Percentiles rank a stretch among this genome's conserved stretches.
Conservation (phyloP, 2,113 vertebrate genomes). For the Prunella himalayana region DNA sequence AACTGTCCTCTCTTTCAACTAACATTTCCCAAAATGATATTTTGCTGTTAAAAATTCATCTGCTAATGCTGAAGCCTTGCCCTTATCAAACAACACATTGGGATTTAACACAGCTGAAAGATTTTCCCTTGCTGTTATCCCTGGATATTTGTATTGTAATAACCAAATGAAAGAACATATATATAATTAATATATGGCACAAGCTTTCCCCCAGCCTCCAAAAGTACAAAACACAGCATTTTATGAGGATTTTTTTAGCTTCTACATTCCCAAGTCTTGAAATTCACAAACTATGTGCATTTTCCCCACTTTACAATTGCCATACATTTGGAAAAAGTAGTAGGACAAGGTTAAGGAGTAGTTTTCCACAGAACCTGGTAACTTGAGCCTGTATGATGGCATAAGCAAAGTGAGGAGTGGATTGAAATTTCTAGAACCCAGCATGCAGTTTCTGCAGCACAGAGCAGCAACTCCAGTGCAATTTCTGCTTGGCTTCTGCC, state of each 20-base stretch:
- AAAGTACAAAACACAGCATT: background rate
- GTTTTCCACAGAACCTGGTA: background rate
- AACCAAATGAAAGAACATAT: background rate
- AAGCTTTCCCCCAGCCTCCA: background rate
- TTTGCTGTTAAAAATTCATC: constrained; percentile 2
- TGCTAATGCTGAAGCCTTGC: background rate
- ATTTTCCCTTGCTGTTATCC: background rate
- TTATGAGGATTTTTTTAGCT: background rate
- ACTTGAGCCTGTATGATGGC: background rate
- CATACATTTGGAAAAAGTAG: background rate
- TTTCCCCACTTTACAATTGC: background rate
- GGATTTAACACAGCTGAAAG: background rate
- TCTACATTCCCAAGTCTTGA: background rate
- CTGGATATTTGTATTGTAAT: background rate
- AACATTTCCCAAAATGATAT: background rate
- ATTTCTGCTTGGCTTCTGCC: background rate
- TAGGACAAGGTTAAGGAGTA: background rate
- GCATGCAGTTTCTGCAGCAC: background rate
- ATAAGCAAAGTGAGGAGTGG: background rate
- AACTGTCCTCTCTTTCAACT: background rate
- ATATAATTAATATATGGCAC: background rate
- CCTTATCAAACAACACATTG: background rate
- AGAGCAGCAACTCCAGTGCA: background rate
- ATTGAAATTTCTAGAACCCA: background rate
- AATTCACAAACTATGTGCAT: background rate